These are phyloP conservation scores for Neosilurus hyrtlii DNA, from an alignment of 2,797 vertebrate species.

Conservation along the genomic window DNA sequence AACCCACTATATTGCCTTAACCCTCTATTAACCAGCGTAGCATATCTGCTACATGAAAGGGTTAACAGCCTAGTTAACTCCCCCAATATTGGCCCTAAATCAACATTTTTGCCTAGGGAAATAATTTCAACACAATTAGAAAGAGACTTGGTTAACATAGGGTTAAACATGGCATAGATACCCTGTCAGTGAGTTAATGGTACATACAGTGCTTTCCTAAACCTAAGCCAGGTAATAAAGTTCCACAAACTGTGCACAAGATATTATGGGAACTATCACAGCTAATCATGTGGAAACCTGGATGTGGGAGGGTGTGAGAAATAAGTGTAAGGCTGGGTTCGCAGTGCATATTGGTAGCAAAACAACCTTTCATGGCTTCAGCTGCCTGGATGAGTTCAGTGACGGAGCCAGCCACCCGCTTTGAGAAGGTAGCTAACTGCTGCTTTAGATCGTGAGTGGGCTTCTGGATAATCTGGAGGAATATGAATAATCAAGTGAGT, in stretches of 20 bases:
- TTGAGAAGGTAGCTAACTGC: constrained; percentile 81
- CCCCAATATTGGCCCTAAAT: too few relatives aligned
- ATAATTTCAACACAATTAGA: too few relatives aligned
- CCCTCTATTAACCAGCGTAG: too few relatives aligned
- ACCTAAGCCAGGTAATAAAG: not conserved
- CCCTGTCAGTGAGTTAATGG: not conserved
- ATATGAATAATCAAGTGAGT: not conserved
- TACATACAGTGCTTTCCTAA: not conserved
- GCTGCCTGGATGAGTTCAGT: constrained; percentile 89
- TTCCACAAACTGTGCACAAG: not conserved
- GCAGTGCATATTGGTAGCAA: not conserved
- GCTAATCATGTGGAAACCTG: not conserved
- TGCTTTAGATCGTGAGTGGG: constrained; percentile 82
- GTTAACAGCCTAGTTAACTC: too few relatives aligned
- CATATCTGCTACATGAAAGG: too few relatives aligned
- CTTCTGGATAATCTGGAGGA: constrained; percentile 80
- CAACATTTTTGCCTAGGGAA: too few relatives aligned
- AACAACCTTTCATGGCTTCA: constrained; percentile 83
- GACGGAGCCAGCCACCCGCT: constrained; percentile 83
- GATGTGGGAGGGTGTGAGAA: not conserved
- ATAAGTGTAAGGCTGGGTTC: not conserved
- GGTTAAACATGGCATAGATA: too few relatives aligned
- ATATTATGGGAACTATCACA: not conserved
- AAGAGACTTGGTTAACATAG: too few relatives aligned
- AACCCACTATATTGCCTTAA: not conserved